Evolutionary conservation across 1,140 invertebrate genomes (phyloP).

Genomic region (Drosophila arizonae): DNA sequence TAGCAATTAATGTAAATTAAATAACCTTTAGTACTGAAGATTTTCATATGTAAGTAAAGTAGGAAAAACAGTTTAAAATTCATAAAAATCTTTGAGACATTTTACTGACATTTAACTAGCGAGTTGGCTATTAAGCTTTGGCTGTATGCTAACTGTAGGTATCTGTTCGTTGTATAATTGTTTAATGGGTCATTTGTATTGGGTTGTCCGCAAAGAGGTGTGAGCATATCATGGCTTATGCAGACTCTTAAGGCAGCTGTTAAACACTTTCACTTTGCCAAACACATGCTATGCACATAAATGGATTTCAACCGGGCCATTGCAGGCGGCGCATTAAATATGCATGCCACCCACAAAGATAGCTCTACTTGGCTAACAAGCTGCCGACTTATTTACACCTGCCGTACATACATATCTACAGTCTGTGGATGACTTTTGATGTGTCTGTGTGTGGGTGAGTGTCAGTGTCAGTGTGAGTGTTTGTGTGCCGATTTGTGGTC

Average conservation of each 20-base stretch:
- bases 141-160: neutral
- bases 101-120: too few species aligned
- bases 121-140: neutral
- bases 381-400: constrained; percentile 29
- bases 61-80: neutral
- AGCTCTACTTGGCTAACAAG: constrained; percentile 5
- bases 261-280: constrained; percentile 31
- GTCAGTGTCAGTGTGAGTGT: neutral
- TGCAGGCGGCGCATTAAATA: constrained; percentile 34
- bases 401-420: neutral
- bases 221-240: constrained; percentile 19
- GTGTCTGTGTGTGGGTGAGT: neutral
- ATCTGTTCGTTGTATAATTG: neutral
- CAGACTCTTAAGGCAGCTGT: constrained; percentile 24
- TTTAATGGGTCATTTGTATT: constrained; percentile 8
- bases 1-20: too few species aligned
- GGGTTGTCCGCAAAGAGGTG: neutral
- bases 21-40: too few species aligned
- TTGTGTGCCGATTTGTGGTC: constrained; percentile 5
- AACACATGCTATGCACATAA: neutral
- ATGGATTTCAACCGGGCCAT: constrained; percentile 11
- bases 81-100: neutral
- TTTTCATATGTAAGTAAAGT: too few species aligned
- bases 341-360: constrained; percentile 27
- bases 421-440: constrained; percentile 8